A percentile compares a stretch with the other conserved stretches of the same genome.
These are phyloP conservation scores for Diploptera punctata DNA, from an alignment of 2,888 invertebrate species.

Conservation along the genomic window DNA sequence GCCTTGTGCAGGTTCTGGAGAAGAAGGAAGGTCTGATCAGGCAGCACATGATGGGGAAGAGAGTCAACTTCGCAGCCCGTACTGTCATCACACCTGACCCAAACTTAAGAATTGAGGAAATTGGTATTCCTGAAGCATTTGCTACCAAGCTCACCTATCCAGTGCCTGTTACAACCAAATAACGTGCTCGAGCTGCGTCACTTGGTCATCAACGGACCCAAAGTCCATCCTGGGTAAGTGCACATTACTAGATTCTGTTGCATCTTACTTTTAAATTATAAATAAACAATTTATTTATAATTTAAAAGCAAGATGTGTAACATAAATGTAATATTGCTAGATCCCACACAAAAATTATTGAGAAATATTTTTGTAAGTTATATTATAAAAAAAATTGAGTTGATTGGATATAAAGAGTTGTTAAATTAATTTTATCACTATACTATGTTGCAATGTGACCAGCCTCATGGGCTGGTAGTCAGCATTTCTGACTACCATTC, in stretches of 20 bases:
- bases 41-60: conserved; percentile 99
- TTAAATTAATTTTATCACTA: too few species aligned
- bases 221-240: conserved; percentile 81
- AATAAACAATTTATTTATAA: too few species aligned
- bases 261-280: too few species aligned
- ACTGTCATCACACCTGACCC: conserved; percentile 99
- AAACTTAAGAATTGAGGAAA: conserved; percentile 93
- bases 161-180: conserved; percentile 90
- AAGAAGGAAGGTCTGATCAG: conserved; percentile 96
- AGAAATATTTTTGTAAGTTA: too few species aligned
- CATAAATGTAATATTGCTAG: too few species aligned
- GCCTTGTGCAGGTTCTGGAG: conserved; percentile 81
- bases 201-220: conserved; percentile 91
- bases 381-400: too few species aligned
- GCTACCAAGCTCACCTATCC: conserved; percentile 93
- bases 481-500: too few species aligned
- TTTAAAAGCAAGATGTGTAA: too few species aligned
- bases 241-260: too few species aligned
- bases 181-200: conserved; percentile 87
- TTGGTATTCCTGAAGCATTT: conserved; percentile 95
- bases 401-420: too few species aligned
- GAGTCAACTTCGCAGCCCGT: conserved; percentile 96
- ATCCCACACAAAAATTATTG: too few species aligned
- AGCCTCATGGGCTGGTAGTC: background rate
- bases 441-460: background rate